Evolutionary conservation across 1,140 invertebrate species (phyloP).

Genomic region (Euglossa dilemma): DNA sequence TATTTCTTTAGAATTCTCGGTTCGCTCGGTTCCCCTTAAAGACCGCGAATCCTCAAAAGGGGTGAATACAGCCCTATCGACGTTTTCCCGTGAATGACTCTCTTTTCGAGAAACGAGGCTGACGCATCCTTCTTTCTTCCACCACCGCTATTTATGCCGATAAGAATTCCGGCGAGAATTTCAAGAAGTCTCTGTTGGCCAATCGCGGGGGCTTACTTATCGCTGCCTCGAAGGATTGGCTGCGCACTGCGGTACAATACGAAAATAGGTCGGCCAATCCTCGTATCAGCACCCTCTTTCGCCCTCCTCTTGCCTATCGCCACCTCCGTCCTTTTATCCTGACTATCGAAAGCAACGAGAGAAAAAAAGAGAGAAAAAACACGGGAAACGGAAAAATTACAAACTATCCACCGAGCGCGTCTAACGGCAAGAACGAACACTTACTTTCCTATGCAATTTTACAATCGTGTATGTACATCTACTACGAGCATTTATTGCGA

Average conservation of each 20-base stretch:
- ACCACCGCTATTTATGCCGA: constrained; percentile 39
- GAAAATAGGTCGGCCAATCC: constrained; percentile 71
- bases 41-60: constrained; percentile 21
- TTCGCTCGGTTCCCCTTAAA: constrained; percentile 19
- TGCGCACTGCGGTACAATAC: constrained; percentile 67
- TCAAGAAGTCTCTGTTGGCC: constrained; percentile 31
- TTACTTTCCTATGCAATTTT: constrained; percentile 21
- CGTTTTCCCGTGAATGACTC: constrained; percentile 6
- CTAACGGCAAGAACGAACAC: constrained; percentile 6
- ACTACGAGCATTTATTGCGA: constrained; percentile 41
- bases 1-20: constrained; percentile 12
- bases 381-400: constrained; percentile 13
- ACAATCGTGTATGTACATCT: constrained; percentile 11
- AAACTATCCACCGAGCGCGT: constrained; percentile 38
- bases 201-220: constrained; percentile 62
- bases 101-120: constrained; percentile 41
- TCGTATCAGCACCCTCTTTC: constrained; percentile 61
- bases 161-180: constrained; percentile 48
- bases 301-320: constrained; percentile 53
- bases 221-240: constrained; percentile 62
- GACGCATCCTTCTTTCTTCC: constrained; percentile 53
- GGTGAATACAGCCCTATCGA: constrained; percentile 43
- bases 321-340: constrained; percentile 57
- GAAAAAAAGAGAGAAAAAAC: constrained; percentile 8
- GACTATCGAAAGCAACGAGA: neutral